A percentile compares a stretch with the other conserved stretches of the same genome.
phyloP scores from a whole-genome alignment of 2,888 invertebrate genomes.

The Andrena bucephala region DNA sequence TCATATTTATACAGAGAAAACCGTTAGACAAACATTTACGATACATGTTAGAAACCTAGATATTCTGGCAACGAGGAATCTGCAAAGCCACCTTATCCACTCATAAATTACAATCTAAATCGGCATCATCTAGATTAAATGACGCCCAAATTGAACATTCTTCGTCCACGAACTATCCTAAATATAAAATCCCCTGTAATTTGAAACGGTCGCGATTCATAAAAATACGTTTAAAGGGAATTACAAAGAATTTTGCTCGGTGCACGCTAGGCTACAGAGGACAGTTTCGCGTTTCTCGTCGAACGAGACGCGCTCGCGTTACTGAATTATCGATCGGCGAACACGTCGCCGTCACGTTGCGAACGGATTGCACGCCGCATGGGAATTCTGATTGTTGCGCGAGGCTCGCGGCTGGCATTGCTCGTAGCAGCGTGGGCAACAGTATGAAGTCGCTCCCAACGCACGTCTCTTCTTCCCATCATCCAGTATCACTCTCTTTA shows the following conservation, averaged over 20 bases:
- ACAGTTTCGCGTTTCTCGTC: background rate
- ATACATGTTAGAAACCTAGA: background rate
- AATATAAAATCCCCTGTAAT: background rate
- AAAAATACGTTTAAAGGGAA: background rate
- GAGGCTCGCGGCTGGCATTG: constrained; percentile 1
- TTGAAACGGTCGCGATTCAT: background rate
- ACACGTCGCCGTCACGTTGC: constrained; percentile 3
- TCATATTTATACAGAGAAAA: background rate
- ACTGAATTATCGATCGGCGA: constrained; percentile 38
- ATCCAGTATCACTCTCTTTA: constrained; percentile 6
- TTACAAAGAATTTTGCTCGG: background rate
- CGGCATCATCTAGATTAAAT: background rate
- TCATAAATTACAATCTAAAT: background rate
- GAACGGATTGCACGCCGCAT: background rate
- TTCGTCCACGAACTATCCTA: background rate
- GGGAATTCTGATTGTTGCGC: constrained; percentile 14
- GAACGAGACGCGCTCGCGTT: background rate
- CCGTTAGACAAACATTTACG: background rate
- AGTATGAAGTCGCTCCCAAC: background rate
- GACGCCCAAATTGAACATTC: background rate
- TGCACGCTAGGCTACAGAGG: background rate
- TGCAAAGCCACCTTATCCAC: background rate
- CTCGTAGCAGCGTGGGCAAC: constrained; percentile 15
- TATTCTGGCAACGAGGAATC: background rate
- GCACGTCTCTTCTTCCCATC: constrained; percentile 15